phyloP scores from a whole-genome alignment of 2,888 invertebrate species.

The Lumbricus terrestris region DNA sequence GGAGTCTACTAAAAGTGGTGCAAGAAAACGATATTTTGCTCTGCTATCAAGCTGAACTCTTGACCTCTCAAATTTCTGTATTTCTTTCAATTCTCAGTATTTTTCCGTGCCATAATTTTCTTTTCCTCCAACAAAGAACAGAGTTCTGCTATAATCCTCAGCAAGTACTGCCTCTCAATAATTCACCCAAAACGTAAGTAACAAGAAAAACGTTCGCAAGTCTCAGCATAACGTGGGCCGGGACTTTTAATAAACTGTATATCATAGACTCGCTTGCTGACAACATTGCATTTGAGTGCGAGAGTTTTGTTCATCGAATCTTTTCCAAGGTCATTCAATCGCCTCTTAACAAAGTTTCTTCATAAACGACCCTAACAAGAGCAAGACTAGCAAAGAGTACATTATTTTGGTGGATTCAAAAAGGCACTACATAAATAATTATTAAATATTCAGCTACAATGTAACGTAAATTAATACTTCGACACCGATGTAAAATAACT shows the following conservation, averaged over 20 bases:
- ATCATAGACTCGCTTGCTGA: too few species aligned
- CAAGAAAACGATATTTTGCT: background rate
- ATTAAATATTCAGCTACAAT: background rate
- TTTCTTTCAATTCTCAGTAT: background rate
- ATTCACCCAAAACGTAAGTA: background rate
- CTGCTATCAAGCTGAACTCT: too few species aligned
- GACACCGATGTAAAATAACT: background rate
- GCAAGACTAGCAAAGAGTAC: too few species aligned
- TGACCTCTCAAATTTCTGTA: background rate
- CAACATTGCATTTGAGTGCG: too few species aligned
- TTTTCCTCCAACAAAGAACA: background rate
- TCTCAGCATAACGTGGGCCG: too few species aligned
- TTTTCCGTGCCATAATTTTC: background rate
- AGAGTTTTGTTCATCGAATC: too few species aligned
- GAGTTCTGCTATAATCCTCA: background rate
- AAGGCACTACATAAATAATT: too few species aligned
- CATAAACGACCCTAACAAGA: too few species aligned
- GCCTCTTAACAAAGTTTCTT: too few species aligned
- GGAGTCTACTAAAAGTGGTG: background rate
- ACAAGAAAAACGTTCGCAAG: background rate
- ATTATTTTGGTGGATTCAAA: too few species aligned
- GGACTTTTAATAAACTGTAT: too few species aligned
- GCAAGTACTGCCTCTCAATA: background rate
- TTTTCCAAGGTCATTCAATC: too few species aligned
- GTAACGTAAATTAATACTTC: background rate